Percentiles rank a stretch among this genome's conserved stretches.
Conservation (phyloP, 1,140 invertebrate species). For the Triops longicaudatus region DNA sequence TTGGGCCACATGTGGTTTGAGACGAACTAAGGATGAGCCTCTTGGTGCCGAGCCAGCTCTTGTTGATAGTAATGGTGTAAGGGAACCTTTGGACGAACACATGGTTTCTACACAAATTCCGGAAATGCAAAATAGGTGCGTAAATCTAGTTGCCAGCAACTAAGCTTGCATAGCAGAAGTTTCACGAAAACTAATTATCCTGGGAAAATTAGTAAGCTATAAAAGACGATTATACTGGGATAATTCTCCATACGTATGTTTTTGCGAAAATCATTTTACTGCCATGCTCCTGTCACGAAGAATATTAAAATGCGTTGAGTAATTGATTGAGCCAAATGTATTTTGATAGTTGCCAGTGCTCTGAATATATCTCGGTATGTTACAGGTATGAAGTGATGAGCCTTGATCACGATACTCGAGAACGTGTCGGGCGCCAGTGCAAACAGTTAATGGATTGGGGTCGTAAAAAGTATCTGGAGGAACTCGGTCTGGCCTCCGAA, state of each 20-base stretch:
- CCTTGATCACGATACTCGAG: conserved; percentile 46
- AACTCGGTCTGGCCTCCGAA: conserved; percentile 48
- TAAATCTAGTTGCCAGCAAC: not conserved
- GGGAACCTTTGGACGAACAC: conserved; percentile 24
- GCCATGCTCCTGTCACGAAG: too few relatives aligned
- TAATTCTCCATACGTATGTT: too few relatives aligned
- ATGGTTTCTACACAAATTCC: not conserved
- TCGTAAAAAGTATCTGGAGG: conserved; percentile 52
- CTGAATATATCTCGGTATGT: conserved; percentile 17
- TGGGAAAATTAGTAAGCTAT: too few relatives aligned
- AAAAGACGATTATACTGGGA: too few relatives aligned
- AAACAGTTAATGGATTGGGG: conserved; percentile 69
- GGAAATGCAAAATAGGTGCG: conserved; percentile 1
- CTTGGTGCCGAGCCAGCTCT: conserved; percentile 31
- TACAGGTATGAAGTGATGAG: conserved; percentile 34
- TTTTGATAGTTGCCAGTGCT: not conserved
- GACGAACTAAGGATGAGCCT: conserved; percentile 38
- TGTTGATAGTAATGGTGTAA: conserved; percentile 31
- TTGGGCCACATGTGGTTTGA: conserved; percentile 71
- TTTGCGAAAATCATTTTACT: too few relatives aligned
- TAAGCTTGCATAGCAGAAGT: too few relatives aligned
- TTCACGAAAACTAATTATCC: too few relatives aligned
- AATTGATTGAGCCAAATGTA: too few relatives aligned
- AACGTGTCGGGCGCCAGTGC: conserved; percentile 56
- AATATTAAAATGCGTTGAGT: too few relatives aligned